Evolutionary conservation across 2,888 invertebrate genomes (phyloP), one percentile per base, ranked within the genome.

Genomic region (Lepeophtheirus nordmannii): DNA sequence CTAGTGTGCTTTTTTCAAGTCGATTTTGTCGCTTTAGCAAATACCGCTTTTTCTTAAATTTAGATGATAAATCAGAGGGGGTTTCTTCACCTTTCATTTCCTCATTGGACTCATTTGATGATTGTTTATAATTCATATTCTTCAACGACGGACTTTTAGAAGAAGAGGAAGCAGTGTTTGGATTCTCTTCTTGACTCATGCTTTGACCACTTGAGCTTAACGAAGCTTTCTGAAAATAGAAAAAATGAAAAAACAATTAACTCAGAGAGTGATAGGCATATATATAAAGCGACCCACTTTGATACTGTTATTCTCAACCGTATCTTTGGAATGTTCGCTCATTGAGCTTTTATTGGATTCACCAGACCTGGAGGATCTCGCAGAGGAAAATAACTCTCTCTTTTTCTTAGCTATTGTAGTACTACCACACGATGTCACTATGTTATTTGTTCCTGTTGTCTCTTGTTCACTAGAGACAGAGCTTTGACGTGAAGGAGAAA

Each of bases 291-390:
- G 30, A 30, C 30, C 2, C 30, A 30, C 30, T 30, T 30, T 30
- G 30, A 30, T 30, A 2, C 30, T 30, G 30, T 30, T 30, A 30
- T 30, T 30, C 30, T 30, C 30, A 30, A 17, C n/a, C 17, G 17
- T 46, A 17, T 46, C 53, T 17, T 46, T 46, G 53, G 53, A 46
- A 46, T 46, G 53, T 46, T 46, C 53, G 39, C 37, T 38, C n/a
- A 20, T 53, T 14, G 63, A 63, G 37, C 63, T 63, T 37, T 63
- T 63, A 53, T 63, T 63, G 1, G 63, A 63, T 56, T 53, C 63
- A 12, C 56, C 56, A 9, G 63, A 63, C 10, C 63, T 46, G 5
- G 63, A 63, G 12, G 63, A 63, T 46, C 63, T 46, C 7, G 63
- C 63, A 12, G 63, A 63, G 53, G 53, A 46, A n/a, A 63, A 63